Evolutionary conservation across 2,113 vertebrate genomes (phyloP).

Genomic region (Sylvietta virens): DNA sequence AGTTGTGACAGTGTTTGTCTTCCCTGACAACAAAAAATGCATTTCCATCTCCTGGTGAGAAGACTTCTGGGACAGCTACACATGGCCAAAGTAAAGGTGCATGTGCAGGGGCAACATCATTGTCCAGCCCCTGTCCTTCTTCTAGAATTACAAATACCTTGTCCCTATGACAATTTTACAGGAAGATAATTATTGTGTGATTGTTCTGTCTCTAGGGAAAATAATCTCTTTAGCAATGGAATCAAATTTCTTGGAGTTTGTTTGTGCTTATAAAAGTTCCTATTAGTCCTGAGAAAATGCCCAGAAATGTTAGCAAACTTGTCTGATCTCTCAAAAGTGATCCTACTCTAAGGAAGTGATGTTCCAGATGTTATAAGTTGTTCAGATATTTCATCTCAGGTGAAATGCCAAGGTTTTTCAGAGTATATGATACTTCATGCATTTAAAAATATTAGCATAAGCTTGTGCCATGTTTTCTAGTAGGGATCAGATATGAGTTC

Average conservation of each 20-base stretch:
- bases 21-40: neutral
- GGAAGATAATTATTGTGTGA: neutral
- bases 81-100: neutral
- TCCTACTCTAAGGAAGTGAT: neutral
- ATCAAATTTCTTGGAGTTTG: neutral
- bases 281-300: neutral
- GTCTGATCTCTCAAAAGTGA: neutral
- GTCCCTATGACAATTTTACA: neutral
- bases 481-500: neutral
- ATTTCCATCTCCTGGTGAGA: neutral
- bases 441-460: neutral
- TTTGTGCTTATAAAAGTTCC: neutral
- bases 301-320: neutral
- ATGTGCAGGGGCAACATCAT: fast-evolving
- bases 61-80: neutral
- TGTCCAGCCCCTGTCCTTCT: neutral
- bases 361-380: neutral
- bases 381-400: neutral
- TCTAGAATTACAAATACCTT: neutral
- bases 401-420: neutral
- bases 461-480: neutral
- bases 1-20: neutral
- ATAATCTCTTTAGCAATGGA: neutral
- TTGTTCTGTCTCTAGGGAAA: neutral
- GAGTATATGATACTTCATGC: neutral